These are phyloP conservation scores for Phymastichus coffea DNA, from an alignment of 1,140 invertebrate genomes.

Conservation along the genomic window DNA sequence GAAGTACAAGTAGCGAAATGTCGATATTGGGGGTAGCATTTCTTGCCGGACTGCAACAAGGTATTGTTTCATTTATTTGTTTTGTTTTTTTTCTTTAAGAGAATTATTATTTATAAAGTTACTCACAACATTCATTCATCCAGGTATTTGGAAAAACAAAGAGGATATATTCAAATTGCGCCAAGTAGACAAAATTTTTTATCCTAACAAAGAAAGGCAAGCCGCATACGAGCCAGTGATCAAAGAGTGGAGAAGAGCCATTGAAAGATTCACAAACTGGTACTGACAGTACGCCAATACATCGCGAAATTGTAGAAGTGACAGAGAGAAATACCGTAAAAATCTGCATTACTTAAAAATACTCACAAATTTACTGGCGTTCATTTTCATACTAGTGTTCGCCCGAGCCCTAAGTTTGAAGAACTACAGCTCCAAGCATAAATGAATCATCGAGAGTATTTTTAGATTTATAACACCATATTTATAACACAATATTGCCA, in stretches of 20 bases:
- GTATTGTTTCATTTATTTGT: conserved; percentile 48
- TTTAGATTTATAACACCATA: too few species aligned
- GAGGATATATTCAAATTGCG: conserved; percentile 65
- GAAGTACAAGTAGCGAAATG: conserved; percentile 69
- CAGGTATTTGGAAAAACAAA: conserved; percentile 72
- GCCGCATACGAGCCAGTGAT: conserved; percentile 54
- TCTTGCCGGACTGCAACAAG: conserved; percentile 76
- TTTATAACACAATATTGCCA: too few species aligned
- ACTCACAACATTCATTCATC: conserved; percentile 38
- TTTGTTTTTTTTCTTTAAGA: neutral
- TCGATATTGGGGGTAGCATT: conserved; percentile 78
- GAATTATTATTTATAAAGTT: conserved; percentile 10
- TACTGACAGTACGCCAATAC: conserved; percentile 48
- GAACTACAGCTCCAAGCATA: too few species aligned
- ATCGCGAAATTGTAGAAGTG: neutral
- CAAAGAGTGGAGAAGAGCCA: conserved; percentile 66
- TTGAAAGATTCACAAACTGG: conserved; percentile 69
- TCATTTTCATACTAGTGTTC: too few species aligned
- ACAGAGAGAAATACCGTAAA: neutral
- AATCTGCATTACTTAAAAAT: too few species aligned
- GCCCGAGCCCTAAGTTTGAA: too few species aligned
- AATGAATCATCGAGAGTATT: too few species aligned
- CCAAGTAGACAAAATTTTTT: conserved; percentile 63
- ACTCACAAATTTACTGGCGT: too few species aligned
- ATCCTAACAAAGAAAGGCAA: conserved; percentile 56